phyloP scores from a whole-genome alignment of 2,113 vertebrate species.

The Nerophis ophidion region DNA sequence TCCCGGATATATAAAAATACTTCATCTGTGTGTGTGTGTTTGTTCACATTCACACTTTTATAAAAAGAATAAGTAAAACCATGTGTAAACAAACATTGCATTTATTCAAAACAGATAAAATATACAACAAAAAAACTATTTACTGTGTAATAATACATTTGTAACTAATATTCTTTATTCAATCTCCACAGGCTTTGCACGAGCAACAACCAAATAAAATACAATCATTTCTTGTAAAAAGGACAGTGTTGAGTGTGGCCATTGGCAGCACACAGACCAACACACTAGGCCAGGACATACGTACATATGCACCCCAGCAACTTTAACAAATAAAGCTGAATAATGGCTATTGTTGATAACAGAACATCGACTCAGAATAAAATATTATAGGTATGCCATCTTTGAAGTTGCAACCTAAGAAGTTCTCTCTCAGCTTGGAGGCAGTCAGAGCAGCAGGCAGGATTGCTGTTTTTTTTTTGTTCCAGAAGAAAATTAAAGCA shows the following conservation, averaged over 20 bases:
- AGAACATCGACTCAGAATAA: background rate
- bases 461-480: background rate
- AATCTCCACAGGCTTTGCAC: slow-evolving; percentile 6
- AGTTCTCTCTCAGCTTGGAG: background rate
- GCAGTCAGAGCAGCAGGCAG: background rate
- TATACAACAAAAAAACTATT: slow-evolving; percentile 2
- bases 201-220: background rate
- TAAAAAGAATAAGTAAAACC: background rate
- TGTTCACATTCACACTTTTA: background rate
- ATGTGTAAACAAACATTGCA: slow-evolving; percentile 1
- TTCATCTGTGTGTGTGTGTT: too few species aligned
- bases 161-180: background rate
- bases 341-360: background rate
- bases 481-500: background rate
- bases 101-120: slow-evolving; percentile 7
- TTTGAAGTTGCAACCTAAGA: background rate
- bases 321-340: background rate
- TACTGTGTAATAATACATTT: background rate
- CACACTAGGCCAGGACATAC: background rate
- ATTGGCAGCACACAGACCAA: background rate
- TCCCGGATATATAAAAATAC: too few species aligned
- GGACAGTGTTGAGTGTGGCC: background rate
- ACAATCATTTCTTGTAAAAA: too few species aligned
- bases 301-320: background rate
- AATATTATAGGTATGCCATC: background rate